Conservation (phyloP, 2,888 invertebrate genomes). For the Agrilus mali region DNA sequence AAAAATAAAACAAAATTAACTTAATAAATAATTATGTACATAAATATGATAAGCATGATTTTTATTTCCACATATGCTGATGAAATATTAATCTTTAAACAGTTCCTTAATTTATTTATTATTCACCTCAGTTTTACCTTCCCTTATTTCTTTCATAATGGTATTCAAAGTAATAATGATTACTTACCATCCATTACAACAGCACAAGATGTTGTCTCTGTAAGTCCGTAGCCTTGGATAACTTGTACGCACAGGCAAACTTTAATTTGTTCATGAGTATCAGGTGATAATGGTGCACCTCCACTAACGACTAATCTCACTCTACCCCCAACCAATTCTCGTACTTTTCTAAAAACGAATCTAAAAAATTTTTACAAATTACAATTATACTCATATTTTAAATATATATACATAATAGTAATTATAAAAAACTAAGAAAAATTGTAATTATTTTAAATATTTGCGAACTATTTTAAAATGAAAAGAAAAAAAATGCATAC, state of each 20-base stretch:
- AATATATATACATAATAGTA: no score
- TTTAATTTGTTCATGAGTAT: conserved; percentile 89
- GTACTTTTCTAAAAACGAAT: conserved; percentile 42
- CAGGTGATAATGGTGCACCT: conserved; percentile 90
- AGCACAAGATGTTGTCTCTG: conserved; percentile 92
- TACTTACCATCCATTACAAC: conserved; percentile 66
- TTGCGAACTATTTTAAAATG: no score
- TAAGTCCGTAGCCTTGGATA: conserved; percentile 91
- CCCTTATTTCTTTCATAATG: background rate
- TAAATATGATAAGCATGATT: no score
- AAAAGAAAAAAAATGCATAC: no score
- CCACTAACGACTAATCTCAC: conserved; percentile 83
- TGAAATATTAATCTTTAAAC: no score
- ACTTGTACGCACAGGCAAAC: conserved; percentile 84
- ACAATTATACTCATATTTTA: no score
- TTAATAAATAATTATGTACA: no score
- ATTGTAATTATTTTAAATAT: no score
- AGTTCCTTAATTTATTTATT: no score
- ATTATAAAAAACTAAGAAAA: no score
- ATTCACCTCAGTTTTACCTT: background rate
- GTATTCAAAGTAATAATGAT: background rate
- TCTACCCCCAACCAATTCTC: conserved; percentile 69
- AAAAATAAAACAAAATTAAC: conserved; percentile 13
- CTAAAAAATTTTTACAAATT: conserved; percentile 25
- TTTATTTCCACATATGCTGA: no score